Base-by-base conservation (phyloP, 2,797 vertebrate species). In the Zenarchopterus dispar region DNA sequence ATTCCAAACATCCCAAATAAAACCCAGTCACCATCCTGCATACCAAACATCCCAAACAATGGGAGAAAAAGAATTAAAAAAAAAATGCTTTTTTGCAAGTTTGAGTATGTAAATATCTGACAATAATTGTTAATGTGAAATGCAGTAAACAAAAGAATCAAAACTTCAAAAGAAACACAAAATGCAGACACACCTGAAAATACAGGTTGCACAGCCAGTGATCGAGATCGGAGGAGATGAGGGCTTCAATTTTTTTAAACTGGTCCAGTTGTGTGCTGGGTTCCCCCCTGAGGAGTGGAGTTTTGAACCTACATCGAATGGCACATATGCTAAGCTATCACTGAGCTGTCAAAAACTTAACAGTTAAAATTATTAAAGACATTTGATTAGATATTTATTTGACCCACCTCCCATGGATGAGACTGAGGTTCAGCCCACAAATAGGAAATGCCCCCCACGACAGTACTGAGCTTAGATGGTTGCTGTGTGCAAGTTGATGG, bases 151-250 rank as follows among this genome's bases (percentile, higher is more conserved):
- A 24, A 18, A 3, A 56, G 18, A 62, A 41, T n/a, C 0, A 11
- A 10, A 22, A 55, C 33, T n/a, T 15, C 8, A 59, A 50, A 69
- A 51, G 39, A 53, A 62, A 54, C 16, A 31, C 21, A 24, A 23
- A 64, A 11, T 41, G 7, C 62, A 16, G 22, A 66, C 28, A 63
- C 85, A 98, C 97, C 96, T 99, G 93, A 75, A 99, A 98, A 89
- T 97, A 98, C 67, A 98, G 89, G 88, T 98, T 98, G 84, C 96
- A 97, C 48, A 99, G 84, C 96, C 97, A 99, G 73, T 94, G 92
- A 83, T 98, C 95, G 56, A 99, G 89, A 75, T 97, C 96, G 49
- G 90, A 89, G 49, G 92, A 94, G 78, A 99, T 94, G 64, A 95
- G 80, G 17, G 84, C 88, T 88, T 99, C 96, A 0, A 95, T 94